These are phyloP conservation scores for Mesocentrotus franciscanus DNA, from an alignment of 53 echinoderm and acorn worm species.

Conservation along the genomic window DNA sequence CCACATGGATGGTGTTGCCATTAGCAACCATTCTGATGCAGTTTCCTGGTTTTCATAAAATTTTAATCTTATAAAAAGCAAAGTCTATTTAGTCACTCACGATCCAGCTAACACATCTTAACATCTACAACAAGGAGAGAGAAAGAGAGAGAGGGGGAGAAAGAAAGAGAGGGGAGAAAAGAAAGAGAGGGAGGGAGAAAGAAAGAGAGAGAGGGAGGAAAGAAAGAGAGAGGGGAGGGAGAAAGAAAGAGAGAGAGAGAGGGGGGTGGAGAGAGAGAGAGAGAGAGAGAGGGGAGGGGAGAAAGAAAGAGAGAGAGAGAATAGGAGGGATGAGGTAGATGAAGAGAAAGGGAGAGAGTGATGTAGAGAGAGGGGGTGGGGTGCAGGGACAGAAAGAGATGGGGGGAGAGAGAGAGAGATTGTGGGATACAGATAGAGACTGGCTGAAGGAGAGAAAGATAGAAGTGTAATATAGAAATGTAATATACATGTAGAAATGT, in stretches of 20 bases:
- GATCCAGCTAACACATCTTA: background rate
- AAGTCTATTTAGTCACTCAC: background rate
- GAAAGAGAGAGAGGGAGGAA: background rate
- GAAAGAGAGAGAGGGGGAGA: background rate
- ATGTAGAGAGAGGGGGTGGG: no score
- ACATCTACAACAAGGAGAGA: background rate
- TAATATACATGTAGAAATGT: no score
- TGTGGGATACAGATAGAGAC: no score
- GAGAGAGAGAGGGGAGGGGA: no score
- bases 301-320: no score
- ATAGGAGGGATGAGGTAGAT: no score
- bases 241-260: background rate
- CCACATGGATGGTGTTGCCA: conserved; percentile 20
- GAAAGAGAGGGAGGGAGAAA: background rate
- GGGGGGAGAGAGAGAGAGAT: no score
- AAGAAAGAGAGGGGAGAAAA: background rate
- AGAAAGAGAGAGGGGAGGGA: background rate
- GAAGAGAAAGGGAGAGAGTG: no score
- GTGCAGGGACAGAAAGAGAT: no score
- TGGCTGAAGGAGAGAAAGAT: no score
- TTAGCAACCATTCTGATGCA: conserved; percentile 32
- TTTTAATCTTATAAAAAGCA: background rate
- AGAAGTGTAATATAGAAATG: no score
- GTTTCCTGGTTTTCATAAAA: background rate
- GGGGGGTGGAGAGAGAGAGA: background rate